phyloP scores from a whole-genome alignment of 2,888 invertebrate genomes.

The Adineta ricciae region DNA sequence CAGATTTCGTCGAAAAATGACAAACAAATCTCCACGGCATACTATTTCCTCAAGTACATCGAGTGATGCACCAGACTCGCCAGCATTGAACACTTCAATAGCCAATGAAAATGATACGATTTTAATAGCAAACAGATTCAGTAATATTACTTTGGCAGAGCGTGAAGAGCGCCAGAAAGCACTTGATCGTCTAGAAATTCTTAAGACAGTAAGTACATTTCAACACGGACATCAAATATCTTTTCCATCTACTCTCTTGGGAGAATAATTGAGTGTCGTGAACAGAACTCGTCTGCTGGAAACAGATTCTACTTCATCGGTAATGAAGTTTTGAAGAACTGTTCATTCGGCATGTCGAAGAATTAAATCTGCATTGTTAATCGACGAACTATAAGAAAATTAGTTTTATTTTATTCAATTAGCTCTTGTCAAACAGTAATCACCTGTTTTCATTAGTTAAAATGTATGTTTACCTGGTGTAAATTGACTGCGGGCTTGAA shows the following conservation, averaged over 20 bases:
- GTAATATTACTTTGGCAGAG: neutral
- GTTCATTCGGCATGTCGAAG: too few species aligned
- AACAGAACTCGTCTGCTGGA: too few species aligned
- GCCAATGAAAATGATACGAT: neutral
- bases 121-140: neutral
- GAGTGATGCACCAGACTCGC: neutral
- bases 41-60: neutral
- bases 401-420: too few species aligned
- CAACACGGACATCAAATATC: too few species aligned
- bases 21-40: neutral
- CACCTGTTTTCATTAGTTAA: too few species aligned
- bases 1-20: neutral
- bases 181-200: conserved; percentile 13
- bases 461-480: too few species aligned
- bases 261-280: too few species aligned
- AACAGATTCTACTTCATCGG: too few species aligned
- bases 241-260: neutral
- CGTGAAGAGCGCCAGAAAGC: conserved; percentile 13
- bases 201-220: conserved; percentile 2
- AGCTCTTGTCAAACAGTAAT: neutral
- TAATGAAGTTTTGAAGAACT: too few species aligned
- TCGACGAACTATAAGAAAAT: too few species aligned
- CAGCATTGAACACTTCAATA: neutral
- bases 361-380: too few species aligned
- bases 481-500: too few species aligned